A percentile compares a stretch with the other conserved stretches of the same genome.
These are phyloP conservation scores for Protula sp. DNA, from an alignment of 2,888 invertebrate genomes.

Conservation along the genomic window DNA sequence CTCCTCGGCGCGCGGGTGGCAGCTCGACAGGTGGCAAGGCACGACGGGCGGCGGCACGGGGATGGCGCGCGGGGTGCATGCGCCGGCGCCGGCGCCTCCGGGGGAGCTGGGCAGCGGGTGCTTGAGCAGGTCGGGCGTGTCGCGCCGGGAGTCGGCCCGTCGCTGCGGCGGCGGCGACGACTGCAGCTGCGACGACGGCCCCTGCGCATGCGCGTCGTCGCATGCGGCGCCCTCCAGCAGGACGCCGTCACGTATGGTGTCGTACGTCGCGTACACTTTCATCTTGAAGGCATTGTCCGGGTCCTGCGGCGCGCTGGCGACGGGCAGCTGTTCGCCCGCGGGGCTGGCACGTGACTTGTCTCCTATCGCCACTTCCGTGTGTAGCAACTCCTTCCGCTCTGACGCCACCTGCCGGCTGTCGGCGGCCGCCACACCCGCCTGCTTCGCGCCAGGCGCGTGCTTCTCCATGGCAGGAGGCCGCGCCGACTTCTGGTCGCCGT, in stretches of 20 bases:
- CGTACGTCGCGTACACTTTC: neutral
- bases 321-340: too few relatives aligned
- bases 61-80: neutral
- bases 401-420: too few relatives aligned
- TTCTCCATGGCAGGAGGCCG: too few relatives aligned
- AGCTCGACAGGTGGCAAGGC: neutral
- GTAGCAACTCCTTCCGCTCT: too few relatives aligned
- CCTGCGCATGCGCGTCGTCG: neutral
- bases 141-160: too few relatives aligned
- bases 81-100: neutral
- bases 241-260: too few relatives aligned
- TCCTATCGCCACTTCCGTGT: too few relatives aligned
- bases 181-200: neutral
- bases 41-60: neutral
- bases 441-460: too few relatives aligned
- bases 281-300: too few relatives aligned
- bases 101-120: neutral
- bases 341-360: too few relatives aligned
- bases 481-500: neutral
- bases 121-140: neutral
- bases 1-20: slow-evolving; percentile 1
- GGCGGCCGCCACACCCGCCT: too few relatives aligned
- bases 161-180: neutral
- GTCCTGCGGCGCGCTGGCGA: too few relatives aligned
- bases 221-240: neutral